Evolutionary conservation across 1,140 invertebrate species (phyloP).

Genomic region (Thrips palmi): DNA sequence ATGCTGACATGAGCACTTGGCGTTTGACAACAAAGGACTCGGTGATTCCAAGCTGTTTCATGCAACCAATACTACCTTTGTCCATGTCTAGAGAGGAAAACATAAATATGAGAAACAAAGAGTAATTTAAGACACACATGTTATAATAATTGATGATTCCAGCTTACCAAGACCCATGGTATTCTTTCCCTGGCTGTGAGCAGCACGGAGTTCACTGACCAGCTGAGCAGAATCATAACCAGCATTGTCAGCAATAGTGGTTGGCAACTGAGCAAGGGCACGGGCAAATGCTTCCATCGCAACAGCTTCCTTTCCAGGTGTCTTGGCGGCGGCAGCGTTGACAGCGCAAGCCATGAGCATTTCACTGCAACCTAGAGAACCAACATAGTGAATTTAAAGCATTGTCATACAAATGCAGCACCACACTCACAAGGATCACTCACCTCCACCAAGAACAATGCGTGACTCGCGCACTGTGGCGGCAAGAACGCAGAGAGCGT

Average conservation of each 20-base stretch:
- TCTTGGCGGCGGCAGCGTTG: slow-evolving; percentile 59
- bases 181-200: slow-evolving; percentile 59
- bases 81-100: slow-evolving; percentile 58
- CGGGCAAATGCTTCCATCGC: slow-evolving; percentile 93
- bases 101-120: background rate
- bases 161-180: slow-evolving; percentile 67
- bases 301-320: slow-evolving; percentile 92
- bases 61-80: slow-evolving; percentile 62
- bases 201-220: slow-evolving; percentile 72
- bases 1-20: slow-evolving; percentile 82
- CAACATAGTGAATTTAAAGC: slow-evolving; percentile 11
- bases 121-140: slow-evolving; percentile 3
- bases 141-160: background rate
- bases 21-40: slow-evolving; percentile 95
- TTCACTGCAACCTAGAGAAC: slow-evolving; percentile 55
- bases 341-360: slow-evolving; percentile 94
- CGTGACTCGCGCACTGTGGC: slow-evolving; percentile 87
- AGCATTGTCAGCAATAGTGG: slow-evolving; percentile 94
- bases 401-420: background rate
- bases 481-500: slow-evolving; percentile 91
- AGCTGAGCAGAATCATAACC: slow-evolving; percentile 95
- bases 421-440: slow-evolving; percentile 12
- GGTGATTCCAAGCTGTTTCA: slow-evolving; percentile 78
- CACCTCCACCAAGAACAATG: slow-evolving; percentile 82
- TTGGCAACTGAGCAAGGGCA: slow-evolving; percentile 75